Percentiles rank a stretch among this genome's conserved stretches.
These are phyloP conservation scores for Cygnus atratus DNA, from an alignment of 2,113 vertebrate species.

Conservation along the genomic window DNA sequence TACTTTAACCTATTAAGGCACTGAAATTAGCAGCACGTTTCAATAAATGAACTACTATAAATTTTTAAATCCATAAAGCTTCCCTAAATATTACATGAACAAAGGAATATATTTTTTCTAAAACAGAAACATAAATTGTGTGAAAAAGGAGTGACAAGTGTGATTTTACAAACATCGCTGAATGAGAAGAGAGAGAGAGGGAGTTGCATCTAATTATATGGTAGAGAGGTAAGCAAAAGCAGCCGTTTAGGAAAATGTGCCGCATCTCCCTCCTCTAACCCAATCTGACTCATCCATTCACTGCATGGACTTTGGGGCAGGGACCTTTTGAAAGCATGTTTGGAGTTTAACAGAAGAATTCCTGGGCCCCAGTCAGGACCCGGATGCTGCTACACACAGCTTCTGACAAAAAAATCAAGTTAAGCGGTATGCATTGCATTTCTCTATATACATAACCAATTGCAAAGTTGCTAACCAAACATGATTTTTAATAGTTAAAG, in stretches of 20 bases:
- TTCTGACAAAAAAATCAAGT: not conserved
- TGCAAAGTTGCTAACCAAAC: not conserved
- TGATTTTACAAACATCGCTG: not conserved
- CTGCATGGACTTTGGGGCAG: not conserved
- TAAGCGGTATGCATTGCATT: not conserved
- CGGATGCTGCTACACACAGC: rapidly evolving
- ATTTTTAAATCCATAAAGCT: not conserved
- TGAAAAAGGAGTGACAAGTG: not conserved
- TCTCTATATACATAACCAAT: not conserved
- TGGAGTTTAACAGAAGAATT: not conserved
- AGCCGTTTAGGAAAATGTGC: not conserved
- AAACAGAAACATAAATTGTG: not conserved
- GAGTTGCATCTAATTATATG: not conserved
- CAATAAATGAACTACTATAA: not conserved
- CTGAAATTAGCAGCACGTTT: not conserved
- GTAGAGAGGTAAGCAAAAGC: not conserved
- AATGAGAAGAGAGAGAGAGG: not conserved
- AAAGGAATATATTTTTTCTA: not conserved
- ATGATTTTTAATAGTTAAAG: not conserved
- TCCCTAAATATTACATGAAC: not conserved
- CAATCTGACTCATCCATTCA: not conserved
- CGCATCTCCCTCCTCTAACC: not conserved
- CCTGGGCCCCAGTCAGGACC: not conserved
- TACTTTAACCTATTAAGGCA: not conserved
- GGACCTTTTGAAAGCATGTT: not conserved